phyloP scores from a whole-genome alignment of 53 echinoderm and acorn worm genomes.

The Paracentrotus lividus region DNA sequence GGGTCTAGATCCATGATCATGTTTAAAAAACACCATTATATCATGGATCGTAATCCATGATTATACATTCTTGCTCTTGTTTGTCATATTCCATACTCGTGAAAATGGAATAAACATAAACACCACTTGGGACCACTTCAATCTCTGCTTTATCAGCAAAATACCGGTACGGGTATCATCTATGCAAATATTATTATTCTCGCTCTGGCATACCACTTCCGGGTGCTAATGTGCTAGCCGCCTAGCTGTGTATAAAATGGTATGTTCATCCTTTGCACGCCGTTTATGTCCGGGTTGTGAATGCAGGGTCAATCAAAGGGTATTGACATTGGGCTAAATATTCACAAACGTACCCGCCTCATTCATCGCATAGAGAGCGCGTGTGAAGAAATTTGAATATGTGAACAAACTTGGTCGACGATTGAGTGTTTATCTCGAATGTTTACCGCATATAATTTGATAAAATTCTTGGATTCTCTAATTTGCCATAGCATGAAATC shows the following conservation, averaged over 20 bases:
- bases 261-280: neutral
- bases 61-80: too few species aligned
- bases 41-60: too few species aligned
- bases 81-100: too few species aligned
- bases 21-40: too few species aligned
- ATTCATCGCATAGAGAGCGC: neutral
- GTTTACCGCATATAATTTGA: neutral
- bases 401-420: neutral
- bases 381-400: neutral
- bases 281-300: neutral
- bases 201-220: neutral
- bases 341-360: constrained; percentile 2
- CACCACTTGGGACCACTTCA: too few species aligned
- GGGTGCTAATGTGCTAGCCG: neutral
- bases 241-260: neutral
- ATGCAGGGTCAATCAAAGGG: neutral
- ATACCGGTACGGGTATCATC: too few species aligned
- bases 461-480: neutral
- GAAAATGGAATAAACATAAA: too few species aligned
- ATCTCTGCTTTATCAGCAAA: too few species aligned
- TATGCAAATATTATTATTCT: neutral
- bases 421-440: neutral
- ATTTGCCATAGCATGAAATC: constrained; percentile 9
- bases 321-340: neutral
- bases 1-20: too few species aligned